Evolutionary conservation across 1,140 invertebrate species (phyloP).

Genomic region (Campoletis sonorensis): DNA sequence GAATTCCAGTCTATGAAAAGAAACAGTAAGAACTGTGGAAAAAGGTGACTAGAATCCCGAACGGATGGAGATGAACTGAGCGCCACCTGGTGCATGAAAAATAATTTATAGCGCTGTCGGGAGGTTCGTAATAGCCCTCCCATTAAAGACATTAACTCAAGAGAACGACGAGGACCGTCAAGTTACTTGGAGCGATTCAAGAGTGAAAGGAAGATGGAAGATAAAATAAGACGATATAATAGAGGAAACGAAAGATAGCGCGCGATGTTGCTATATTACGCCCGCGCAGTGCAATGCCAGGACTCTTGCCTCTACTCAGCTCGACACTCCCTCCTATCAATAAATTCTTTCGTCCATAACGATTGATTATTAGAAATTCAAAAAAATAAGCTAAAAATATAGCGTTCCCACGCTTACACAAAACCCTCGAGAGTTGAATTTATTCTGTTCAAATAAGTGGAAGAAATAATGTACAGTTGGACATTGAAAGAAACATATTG

Average conservation of each 20-base stretch:
- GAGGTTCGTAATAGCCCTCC: slow-evolving; percentile 37
- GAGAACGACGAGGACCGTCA: slow-evolving; percentile 10
- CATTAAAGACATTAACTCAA: slow-evolving; percentile 29
- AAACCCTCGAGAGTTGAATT: neutral
- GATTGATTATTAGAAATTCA: neutral
- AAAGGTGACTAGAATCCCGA: slow-evolving; percentile 10
- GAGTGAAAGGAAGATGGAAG: slow-evolving; percentile 11
- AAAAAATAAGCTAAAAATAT: slow-evolving; percentile 7
- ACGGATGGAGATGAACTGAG: slow-evolving; percentile 8
- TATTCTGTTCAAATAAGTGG: neutral
- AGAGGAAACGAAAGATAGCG: slow-evolving; percentile 18
- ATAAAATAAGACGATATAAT: slow-evolving; percentile 10
- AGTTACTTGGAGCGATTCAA: neutral
- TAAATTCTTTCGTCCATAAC: slow-evolving; percentile 9
- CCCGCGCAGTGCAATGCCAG: slow-evolving; percentile 20
- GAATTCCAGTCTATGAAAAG: neutral
- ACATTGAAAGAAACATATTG: no score
- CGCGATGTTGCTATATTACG: slow-evolving; percentile 22
- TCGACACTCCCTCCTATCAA: slow-evolving; percentile 24
- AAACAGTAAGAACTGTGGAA: neutral
- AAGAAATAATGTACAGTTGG: neutral
- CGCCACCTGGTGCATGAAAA: slow-evolving; percentile 40
- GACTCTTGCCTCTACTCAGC: slow-evolving; percentile 7
- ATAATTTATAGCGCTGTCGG: slow-evolving; percentile 46
- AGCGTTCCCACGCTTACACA: neutral